phyloP scores from a whole-genome alignment of 2,888 invertebrate genomes.

The Bombylius discolor region DNA sequence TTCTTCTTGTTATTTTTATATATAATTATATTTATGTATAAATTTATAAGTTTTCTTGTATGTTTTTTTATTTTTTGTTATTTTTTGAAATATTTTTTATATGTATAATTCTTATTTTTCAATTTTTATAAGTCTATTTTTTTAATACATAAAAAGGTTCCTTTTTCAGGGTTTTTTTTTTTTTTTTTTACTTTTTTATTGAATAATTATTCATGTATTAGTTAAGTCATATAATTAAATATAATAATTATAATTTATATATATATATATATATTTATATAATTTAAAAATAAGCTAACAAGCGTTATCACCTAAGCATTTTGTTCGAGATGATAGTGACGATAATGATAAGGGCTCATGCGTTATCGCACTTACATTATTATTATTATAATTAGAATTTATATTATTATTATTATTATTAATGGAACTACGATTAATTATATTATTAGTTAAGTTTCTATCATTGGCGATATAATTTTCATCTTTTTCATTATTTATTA shows the following conservation, averaged over 20 bases:
- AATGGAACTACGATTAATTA: not conserved
- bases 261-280: not conserved
- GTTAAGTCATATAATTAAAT: not conserved
- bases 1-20: not conserved
- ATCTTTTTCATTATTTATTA: slow-evolving; percentile 3
- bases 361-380: slow-evolving; percentile 1
- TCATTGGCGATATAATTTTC: not conserved
- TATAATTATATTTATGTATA: no score
- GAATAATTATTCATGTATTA: no score
- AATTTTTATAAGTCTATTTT: no score
- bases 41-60: not conserved
- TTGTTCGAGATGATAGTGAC: slow-evolving; percentile 17
- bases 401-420: slow-evolving; percentile 25
- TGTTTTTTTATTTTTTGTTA: no score
- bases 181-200: slow-evolving; percentile 5
- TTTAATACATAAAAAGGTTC: no score
- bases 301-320: slow-evolving; percentile 17
- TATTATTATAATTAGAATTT: slow-evolving; percentile 12
- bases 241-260: not conserved
- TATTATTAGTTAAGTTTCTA: not conserved
- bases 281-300: slow-evolving; percentile 19
- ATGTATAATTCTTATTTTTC: no score
- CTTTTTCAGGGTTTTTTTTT: not conserved
- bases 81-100: no score
- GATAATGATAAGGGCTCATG: slow-evolving; percentile 19